Evolutionary conservation across 2,113 vertebrate genomes (phyloP), one percentile per base, ranked within the genome.

Genomic region (Reinhardtius hippoglossoides): DNA sequence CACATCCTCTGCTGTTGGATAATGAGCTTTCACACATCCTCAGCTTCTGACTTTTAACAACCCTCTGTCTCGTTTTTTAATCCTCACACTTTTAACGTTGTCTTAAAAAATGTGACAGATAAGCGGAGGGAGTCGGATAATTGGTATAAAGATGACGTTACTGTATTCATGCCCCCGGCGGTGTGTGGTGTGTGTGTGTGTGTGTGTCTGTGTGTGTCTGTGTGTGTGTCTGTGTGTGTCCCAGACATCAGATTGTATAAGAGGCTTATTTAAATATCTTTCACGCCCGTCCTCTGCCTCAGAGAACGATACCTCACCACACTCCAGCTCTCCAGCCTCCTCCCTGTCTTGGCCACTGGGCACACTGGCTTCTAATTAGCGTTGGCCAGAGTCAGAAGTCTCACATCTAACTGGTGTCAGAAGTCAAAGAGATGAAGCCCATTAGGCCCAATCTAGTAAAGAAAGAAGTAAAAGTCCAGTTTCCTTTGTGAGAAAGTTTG

Each of bases 51-150:
- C 74, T 88, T 71, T 77, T 71, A 77, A 80, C 65, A 76, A 74
- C 24, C 61, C 2, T 67, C 57, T 66, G 71, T 84, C 67, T 86
- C 76, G 66, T 88, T 82, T 82, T 86, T 76, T 81, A 76, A 76
- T 82, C 76, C 71, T 84, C 78, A 70, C 69, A 70, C 70, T 80
- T 80, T 72, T 71, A 68, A 69, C 70, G 68, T 69, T 77, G 62
- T 64, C 70, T 64, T 74, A 2, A 48, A 62, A 62, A 76, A 70
- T 70, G 65, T 83, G 68, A 75, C 71, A 75, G 77, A 83, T 75
- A 71, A 80, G 71, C 56, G 10, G 65, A 76, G 44, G 21, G 31
- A 78, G 80, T 44, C 52, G 74, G 66, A 59, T 87, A 83, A 88
- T 85, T 87, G 82, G 63, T 67, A 35, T 79, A 66, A 81, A 60